Evolutionary conservation across 2,113 vertebrate species (phyloP).

Genomic region (Sander vitreus): DNA sequence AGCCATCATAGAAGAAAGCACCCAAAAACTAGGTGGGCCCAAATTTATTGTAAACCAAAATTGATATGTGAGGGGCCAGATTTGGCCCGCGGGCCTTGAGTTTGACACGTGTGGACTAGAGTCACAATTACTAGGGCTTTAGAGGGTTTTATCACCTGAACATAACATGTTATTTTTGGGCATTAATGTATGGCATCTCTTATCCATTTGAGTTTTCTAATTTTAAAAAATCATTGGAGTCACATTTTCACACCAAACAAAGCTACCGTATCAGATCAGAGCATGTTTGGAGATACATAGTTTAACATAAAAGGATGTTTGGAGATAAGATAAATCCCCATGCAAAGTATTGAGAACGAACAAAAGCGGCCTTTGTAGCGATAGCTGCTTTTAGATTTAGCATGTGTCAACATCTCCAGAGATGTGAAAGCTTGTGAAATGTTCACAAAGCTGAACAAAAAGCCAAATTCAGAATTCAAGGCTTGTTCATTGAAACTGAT

Average conservation of each 20-base stretch:
- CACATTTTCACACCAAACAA: not conserved
- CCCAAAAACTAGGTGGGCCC: no score
- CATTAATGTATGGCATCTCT: not conserved
- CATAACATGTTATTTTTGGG: not conserved
- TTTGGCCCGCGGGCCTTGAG: no score
- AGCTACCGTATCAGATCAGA: conserved; percentile 7
- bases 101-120: not conserved
- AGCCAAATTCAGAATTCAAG: conserved; percentile 57
- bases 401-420: conserved; percentile 42
- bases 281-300: not conserved
- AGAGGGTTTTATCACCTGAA: not conserved
- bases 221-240: not conserved
- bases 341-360: conserved; percentile 3
- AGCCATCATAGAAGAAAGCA: no score
- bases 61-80: no score
- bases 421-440: conserved; percentile 56
- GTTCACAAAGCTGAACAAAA: conserved; percentile 61
- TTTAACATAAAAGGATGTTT: not conserved
- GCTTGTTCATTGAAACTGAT: conserved; percentile 54
- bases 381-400: conserved; percentile 44
- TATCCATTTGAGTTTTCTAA: not conserved
- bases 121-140: not conserved
- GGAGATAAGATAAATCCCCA: not conserved
- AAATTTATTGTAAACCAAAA: no score
- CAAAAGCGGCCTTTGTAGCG: conserved; percentile 1